Evolutionary conservation across 2,797 vertebrate genomes (phyloP).

Genomic region (Rhynchonycteris naso): DNA sequence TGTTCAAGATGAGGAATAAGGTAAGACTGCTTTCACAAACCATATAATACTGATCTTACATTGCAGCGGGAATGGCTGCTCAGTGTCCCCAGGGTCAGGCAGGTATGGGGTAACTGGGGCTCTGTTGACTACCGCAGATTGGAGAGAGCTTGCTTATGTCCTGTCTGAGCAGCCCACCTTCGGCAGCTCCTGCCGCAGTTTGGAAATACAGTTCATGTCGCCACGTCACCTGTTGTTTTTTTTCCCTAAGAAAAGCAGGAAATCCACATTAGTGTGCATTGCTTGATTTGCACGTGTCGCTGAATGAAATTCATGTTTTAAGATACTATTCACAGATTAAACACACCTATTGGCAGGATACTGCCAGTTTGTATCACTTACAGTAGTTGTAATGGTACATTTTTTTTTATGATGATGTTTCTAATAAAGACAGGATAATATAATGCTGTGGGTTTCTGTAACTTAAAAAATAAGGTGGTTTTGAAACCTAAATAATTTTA

Average conservation of each 20-base stretch:
- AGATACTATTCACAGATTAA: not conserved
- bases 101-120: not conserved
- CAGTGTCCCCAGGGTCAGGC: not conserved
- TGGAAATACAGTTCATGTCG: not conserved
- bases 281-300: not conserved
- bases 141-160: not conserved
- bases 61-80: not conserved
- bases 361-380: not conserved
- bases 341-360: not conserved
- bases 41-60: not conserved
- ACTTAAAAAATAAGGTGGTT: not conserved
- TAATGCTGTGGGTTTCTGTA: not conserved
- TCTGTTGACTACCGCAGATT: not conserved
- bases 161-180: not conserved
- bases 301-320: not conserved
- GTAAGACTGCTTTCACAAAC: constrained; percentile 4
- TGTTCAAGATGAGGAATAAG: not conserved
- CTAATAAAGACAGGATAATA: not conserved
- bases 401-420: not conserved
- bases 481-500: too few species aligned
- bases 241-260: not conserved
- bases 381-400: not conserved
- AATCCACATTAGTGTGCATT: not conserved
- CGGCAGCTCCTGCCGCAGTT: not conserved
- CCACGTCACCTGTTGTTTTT: not conserved